Percentiles rank a stretch among this genome's conserved stretches.
These are phyloP conservation scores for Barnardius zonarius DNA, from an alignment of 2,113 vertebrate species.

Conservation along the genomic window DNA sequence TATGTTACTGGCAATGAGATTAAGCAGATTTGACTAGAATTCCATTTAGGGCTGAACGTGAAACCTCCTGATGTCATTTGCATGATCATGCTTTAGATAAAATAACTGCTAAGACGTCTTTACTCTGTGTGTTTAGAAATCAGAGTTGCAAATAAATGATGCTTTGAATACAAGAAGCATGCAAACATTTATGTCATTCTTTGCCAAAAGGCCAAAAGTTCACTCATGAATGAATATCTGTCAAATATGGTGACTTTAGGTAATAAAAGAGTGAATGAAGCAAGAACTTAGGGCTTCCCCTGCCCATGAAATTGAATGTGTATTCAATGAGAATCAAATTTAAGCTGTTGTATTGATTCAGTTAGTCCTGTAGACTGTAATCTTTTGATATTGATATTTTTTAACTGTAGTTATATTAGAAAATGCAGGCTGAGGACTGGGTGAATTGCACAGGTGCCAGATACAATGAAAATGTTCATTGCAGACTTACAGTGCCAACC, in stretches of 20 bases:
- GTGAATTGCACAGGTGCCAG: background rate
- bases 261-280: background rate
- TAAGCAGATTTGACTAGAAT: background rate
- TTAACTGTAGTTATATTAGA: background rate
- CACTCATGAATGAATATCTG: background rate
- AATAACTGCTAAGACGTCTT: background rate
- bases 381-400: background rate
- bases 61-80: background rate
- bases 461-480: background rate
- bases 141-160: background rate
- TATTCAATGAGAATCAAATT: conserved; percentile 5
- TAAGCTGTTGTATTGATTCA: conserved; percentile 1
- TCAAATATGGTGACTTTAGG: background rate
- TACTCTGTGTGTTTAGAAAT: background rate
- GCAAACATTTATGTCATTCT: background rate
- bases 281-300: background rate
- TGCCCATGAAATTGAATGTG: background rate
- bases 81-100: background rate
- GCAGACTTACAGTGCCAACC: background rate
- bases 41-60: background rate
- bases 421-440: background rate
- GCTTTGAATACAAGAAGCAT: background rate
- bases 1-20: background rate
- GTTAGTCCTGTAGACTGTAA: background rate
- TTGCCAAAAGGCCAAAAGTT: background rate